phyloP scores from a whole-genome alignment of 2,113 vertebrate species.

The Galeopterus variegatus region DNA sequence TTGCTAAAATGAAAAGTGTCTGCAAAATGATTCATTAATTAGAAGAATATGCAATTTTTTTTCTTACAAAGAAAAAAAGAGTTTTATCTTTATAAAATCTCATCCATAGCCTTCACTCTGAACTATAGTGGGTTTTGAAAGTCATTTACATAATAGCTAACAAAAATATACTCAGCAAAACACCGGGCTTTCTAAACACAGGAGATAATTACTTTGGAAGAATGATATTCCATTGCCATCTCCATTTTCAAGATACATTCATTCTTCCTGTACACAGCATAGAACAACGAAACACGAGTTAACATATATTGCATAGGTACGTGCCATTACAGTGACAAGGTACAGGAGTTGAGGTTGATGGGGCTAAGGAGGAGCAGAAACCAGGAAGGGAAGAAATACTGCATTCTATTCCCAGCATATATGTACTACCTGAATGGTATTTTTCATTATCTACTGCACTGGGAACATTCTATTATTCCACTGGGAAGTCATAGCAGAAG shows the following conservation, averaged over 20 bases:
- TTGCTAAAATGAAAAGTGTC: conserved; percentile 77
- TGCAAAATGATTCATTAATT: conserved; percentile 87
- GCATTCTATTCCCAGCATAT: conserved; percentile 84
- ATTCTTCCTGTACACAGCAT: conserved; percentile 83
- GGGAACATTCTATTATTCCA: conserved; percentile 91
- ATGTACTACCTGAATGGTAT: conserved; percentile 89
- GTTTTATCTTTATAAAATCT: conserved; percentile 72
- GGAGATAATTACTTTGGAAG: conserved; percentile 87
- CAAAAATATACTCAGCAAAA: conserved; percentile 89
- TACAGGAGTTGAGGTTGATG: neutral
- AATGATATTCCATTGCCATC: conserved; percentile 87
- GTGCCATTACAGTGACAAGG: conserved; percentile 68
- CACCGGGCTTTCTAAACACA: conserved; percentile 85
- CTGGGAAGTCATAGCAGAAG: conserved; percentile 89
- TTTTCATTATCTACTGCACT: conserved; percentile 90
- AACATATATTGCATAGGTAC: conserved; percentile 82
- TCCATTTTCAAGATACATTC: conserved; percentile 88
- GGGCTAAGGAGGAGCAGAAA: neutral
- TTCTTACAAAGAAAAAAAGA: conserved; percentile 56
- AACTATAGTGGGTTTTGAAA: conserved; percentile 87
- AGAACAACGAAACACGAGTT: conserved; percentile 85
- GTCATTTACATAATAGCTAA: conserved; percentile 90
- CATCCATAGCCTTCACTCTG: conserved; percentile 85
- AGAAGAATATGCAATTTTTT: conserved; percentile 73
- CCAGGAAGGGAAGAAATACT: conserved; percentile 82